Percentiles rank a stretch among this genome's conserved stretches.
These are phyloP conservation scores for Calameuta pallipes DNA, from an alignment of 2,888 invertebrate genomes.

Conservation along the genomic window DNA sequence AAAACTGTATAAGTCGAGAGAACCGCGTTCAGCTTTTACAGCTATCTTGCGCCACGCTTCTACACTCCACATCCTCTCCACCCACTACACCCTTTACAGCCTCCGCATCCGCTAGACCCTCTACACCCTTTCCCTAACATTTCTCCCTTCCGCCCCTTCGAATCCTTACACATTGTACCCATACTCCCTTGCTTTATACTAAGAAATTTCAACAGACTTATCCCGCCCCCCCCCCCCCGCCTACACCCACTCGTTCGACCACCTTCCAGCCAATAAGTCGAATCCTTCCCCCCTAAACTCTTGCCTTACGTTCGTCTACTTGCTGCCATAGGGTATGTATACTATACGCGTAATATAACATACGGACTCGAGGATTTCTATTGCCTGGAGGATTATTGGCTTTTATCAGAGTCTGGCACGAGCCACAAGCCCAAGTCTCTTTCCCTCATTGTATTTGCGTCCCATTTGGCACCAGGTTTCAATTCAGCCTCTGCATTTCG, in stretches of 20 bases:
- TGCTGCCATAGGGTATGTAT: background rate
- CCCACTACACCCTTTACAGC: background rate
- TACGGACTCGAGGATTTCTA: conserved; percentile 38
- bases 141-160: background rate
- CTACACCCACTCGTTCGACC: too few species aligned
- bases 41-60: background rate
- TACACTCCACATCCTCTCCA: background rate
- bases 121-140: background rate
- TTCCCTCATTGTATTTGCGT: conserved; percentile 53
- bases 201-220: background rate
- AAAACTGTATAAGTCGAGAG: conserved; percentile 6
- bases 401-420: conserved; percentile 52
- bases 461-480: conserved; percentile 57
- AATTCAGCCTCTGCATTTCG: conserved; percentile 49
- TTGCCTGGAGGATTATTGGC: conserved; percentile 55
- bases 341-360: conserved; percentile 14
- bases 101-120: background rate
- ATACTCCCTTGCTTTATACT: background rate
- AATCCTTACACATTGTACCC: background rate
- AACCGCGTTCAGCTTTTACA: conserved; percentile 4
- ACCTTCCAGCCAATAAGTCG: background rate
- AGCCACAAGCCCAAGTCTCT: conserved; percentile 48
- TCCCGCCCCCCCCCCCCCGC: background rate
- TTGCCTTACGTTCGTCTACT: background rate
- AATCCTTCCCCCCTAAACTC: background rate